Conservation (phyloP, 2,797 vertebrate genomes). For the Cheirogaleus major region DNA sequence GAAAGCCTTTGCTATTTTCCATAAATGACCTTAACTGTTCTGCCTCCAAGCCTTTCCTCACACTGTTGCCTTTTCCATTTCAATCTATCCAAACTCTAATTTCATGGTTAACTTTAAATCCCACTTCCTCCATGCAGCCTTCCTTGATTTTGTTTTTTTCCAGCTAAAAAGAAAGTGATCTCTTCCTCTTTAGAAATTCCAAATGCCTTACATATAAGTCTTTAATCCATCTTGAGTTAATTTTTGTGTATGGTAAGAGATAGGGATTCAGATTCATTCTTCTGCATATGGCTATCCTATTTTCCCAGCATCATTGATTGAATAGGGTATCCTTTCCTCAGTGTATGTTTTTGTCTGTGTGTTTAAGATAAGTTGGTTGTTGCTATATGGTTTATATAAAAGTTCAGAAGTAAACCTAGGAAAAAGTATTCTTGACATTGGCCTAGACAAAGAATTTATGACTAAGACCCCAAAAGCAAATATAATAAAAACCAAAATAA, state of each 20-base stretch:
- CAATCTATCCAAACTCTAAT: not conserved
- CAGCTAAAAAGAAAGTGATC: not conserved
- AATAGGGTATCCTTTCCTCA: not conserved
- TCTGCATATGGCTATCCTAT: not conserved
- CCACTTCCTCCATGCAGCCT: not conserved
- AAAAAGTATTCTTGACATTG: not conserved
- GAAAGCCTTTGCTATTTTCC: not conserved
- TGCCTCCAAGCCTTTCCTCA: not conserved
- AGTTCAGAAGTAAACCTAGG: not conserved
- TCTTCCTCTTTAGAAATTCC: not conserved
- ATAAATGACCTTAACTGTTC: not conserved
- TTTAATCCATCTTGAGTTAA: not conserved
- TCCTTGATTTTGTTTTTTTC: not conserved
- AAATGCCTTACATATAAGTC: not conserved
- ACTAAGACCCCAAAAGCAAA: not conserved
- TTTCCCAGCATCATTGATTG: not conserved
- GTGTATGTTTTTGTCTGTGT: not conserved
- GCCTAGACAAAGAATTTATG: not conserved
- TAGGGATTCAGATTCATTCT: not conserved
- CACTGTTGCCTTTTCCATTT: not conserved
- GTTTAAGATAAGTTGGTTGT: not conserved
- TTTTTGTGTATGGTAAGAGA: not conserved
- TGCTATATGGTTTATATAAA: not conserved
- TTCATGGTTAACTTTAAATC: not conserved
- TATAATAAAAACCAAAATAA: not conserved